Base-by-base conservation (phyloP, 1,140 invertebrate genomes). In the Drosophila ohnishii region DNA sequence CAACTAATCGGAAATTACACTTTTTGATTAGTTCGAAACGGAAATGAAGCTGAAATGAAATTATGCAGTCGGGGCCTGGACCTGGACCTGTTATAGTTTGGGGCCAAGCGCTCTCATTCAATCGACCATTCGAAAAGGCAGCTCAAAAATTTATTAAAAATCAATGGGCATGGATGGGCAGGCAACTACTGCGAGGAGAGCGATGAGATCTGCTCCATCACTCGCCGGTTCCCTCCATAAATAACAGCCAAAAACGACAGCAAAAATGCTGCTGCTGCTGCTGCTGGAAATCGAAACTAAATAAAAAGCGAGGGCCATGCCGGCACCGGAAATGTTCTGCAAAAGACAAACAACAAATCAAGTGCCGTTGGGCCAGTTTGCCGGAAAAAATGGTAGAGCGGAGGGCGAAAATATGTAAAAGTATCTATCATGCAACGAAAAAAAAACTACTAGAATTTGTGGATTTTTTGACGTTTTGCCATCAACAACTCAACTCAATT, bases 1-100 rank as follows among this genome's bases (percentile, higher is more conserved):
- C 80, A 79, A 88, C 86, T 89, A 90, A 86, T 89, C 85, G 85
- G 85, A 89, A 89, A 89, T 89, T 89, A 89, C 85, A 89, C 85
- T 89, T 89, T 89, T 89, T 89, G 85, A 89, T 89, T 89, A 89
- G 85, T 89, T 89, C 78, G 80, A 81, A 89, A 85, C 86, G 85
- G 85, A 89, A 89, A 89, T 89, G 85, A 90, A 89, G 78, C 73
- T 78, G 81, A 89, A 89, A 89, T 81, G 85, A 89, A 89, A 89
- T 88, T 88, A 88, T 88, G 78, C 85, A 89, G 51, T 30, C 16
- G 37, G 60, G 37, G 13, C 19, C 28, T n/a, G 32, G n/a, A 2
- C 42, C 40, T 32, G 53, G 30, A 34, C 48, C 37, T 44, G 19
- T 66, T 40, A 65, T 80, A 71, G 66, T 84, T 83, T 48, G 45